Base-by-base conservation (phyloP, 2,113 vertebrate species). In the Steatornis caripensis region DNA sequence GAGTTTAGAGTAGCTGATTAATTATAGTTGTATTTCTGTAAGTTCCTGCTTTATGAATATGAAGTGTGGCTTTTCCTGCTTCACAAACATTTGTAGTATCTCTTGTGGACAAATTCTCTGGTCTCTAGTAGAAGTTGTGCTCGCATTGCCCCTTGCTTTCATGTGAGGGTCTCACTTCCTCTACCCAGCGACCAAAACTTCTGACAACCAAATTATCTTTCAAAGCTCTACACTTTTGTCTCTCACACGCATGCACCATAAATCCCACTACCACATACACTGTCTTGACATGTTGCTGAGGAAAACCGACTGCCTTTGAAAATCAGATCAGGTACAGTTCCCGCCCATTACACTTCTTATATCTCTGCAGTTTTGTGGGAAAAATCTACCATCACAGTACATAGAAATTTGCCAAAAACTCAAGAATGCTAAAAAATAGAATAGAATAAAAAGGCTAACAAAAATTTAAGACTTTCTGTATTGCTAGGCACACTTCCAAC, bases 401-500 rank as follows among this genome's bases (percentile, higher is more conserved):
- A 22, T 0, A 89, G 62, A 93, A 96, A 92, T 87, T 86, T 89
- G 69, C 84, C 77, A 87, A 66, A 94, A 90, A 92, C 29, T 84
- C 51, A 75, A 89, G 84, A 82, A 78, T 71, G 65, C 34, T 75
- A 53, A 75, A 96, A 94, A 95, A 71, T 54, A 26, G 71, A 94
- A 71, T 48, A 87, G 69, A 94, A 75, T 60, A 83, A 71, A 81
- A 88, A 89, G 74, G 21, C 49, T 58, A 78, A 81, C 20, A 62
- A 61, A 92, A 89, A 71, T n/a, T 45, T 60, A 76, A 92, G 86
- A 21, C 53, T 91, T 94, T 96, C 39, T 96, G 95, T 95, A 85
- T 96, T 95, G 87, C 65, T 97, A 94, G 93, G 96, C 94, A 96
- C 11, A 34, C 39, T 93, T 96, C 95, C 93, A 96, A 61, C 55